These are phyloP conservation scores for Lamellibrachia satsuma DNA, from an alignment of 2,888 invertebrate genomes.

Conservation along the genomic window DNA sequence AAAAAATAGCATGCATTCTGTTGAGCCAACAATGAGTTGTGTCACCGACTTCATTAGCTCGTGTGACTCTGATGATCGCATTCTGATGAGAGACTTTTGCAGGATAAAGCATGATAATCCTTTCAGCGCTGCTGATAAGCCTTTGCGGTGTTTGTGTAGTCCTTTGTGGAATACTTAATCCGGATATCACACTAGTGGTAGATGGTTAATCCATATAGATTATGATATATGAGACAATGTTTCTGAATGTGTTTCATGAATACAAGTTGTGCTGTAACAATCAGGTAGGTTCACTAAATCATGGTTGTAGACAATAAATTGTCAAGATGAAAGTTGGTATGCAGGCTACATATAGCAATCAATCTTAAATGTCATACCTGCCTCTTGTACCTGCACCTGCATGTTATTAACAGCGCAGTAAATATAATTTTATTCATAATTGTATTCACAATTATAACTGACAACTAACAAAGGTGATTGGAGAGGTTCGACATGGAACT, in stretches of 20 bases:
- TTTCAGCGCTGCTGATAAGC: not conserved
- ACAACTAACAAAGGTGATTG: too few species aligned
- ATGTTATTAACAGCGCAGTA: too few species aligned
- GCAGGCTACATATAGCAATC: not conserved
- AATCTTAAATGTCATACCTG: not conserved
- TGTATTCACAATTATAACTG: too few species aligned
- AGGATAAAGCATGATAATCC: not conserved
- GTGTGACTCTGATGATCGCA: not conserved
- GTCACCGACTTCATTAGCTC: conserved; percentile 2
- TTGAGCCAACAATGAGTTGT: not conserved
- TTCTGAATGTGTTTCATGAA: not conserved
- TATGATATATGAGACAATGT: not conserved
- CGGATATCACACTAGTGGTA: not conserved
- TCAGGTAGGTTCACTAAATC: not conserved
- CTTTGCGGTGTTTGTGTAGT: not conserved
- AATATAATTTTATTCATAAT: too few species aligned
- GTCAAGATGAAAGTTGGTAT: not conserved
- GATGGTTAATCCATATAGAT: not conserved
- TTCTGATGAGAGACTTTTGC: not conserved
- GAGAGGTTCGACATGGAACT: too few species aligned
- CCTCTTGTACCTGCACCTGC: not conserved
- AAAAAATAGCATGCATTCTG: not conserved
- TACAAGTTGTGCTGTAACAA: not conserved
- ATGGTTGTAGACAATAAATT: not conserved
- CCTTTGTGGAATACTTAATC: not conserved